Percentiles rank a stretch among this genome's conserved stretches.
Conservation (phyloP, 2,113 vertebrate species). For the Leptocoma aspasia region DNA sequence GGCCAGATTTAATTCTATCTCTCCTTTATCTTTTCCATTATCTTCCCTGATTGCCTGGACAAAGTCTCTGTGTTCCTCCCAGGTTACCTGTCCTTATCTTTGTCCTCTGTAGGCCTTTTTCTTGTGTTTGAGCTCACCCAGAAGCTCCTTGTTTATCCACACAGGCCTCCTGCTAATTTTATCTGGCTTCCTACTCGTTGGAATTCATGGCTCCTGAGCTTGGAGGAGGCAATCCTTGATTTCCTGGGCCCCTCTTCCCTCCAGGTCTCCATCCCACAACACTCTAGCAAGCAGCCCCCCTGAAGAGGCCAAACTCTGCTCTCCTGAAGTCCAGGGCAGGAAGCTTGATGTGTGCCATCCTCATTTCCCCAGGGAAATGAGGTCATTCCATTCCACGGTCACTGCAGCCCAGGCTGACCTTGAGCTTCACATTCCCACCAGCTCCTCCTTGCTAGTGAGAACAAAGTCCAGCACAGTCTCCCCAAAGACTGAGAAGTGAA, state of each 20-base stretch:
- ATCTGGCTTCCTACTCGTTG: background rate
- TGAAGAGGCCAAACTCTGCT: too few relatives aligned
- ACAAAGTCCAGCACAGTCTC: background rate
- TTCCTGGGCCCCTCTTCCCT: background rate
- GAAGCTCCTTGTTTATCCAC: background rate
- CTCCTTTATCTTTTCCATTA: background rate
- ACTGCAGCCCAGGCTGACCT: background rate
- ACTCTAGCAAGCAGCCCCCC: background rate
- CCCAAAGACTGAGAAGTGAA: background rate
- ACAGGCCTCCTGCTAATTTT: background rate
- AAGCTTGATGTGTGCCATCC: background rate
- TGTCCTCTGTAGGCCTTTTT: background rate
- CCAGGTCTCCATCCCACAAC: background rate
- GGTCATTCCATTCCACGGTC: background rate
- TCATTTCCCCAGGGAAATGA: background rate
- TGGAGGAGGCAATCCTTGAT: background rate
- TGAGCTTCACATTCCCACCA: background rate
- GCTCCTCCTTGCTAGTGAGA: background rate
- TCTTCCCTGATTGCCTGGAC: too few relatives aligned
- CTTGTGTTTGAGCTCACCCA: background rate
- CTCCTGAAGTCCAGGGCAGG: background rate
- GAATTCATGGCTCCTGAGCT: background rate
- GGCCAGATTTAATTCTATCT: background rate
- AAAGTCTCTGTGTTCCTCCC: background rate
- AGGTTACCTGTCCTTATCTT: background rate